Evolutionary conservation across 2,888 invertebrate genomes (phyloP).

Genomic region (Drosophila testacea): DNA sequence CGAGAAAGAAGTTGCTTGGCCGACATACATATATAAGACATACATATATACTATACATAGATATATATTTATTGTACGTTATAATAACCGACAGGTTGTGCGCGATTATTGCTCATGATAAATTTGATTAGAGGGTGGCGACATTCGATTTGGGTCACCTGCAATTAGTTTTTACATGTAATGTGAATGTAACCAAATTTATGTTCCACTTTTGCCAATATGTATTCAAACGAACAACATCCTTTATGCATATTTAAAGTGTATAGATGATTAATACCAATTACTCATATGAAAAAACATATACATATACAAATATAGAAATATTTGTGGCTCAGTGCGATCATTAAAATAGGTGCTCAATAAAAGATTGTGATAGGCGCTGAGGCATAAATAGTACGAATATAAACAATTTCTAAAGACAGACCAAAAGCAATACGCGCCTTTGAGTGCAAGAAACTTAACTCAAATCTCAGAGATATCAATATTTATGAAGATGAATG

Average conservation of each 20-base stretch:
- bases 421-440: constrained; percentile 46
- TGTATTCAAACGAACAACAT: constrained; percentile 36
- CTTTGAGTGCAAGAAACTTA: constrained; percentile 9
- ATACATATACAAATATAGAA: constrained; percentile 17
- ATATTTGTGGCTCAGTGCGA: constrained; percentile 42
- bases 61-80: constrained; percentile 17
- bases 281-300: background rate
- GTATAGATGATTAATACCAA: constrained; percentile 18
- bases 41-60: constrained; percentile 4
- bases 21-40: constrained; percentile 41
- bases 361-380: constrained; percentile 30
- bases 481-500: constrained; percentile 6
- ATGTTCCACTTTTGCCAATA: constrained; percentile 50
- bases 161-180: constrained; percentile 31
- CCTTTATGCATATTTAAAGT: constrained; percentile 7
- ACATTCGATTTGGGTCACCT: constrained; percentile 20
- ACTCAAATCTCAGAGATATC: constrained; percentile 34
- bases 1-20: constrained; percentile 5
- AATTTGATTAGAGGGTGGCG: constrained; percentile 23
- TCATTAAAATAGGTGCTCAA: constrained; percentile 57
- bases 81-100: constrained; percentile 37
- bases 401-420: constrained; percentile 30
- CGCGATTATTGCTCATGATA: constrained; percentile 45
- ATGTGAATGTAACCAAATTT: constrained; percentile 27
- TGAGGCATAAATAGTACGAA: constrained; percentile 9